Base-by-base conservation (phyloP, 2,888 invertebrate species). In the Epinotia nisella region DNA sequence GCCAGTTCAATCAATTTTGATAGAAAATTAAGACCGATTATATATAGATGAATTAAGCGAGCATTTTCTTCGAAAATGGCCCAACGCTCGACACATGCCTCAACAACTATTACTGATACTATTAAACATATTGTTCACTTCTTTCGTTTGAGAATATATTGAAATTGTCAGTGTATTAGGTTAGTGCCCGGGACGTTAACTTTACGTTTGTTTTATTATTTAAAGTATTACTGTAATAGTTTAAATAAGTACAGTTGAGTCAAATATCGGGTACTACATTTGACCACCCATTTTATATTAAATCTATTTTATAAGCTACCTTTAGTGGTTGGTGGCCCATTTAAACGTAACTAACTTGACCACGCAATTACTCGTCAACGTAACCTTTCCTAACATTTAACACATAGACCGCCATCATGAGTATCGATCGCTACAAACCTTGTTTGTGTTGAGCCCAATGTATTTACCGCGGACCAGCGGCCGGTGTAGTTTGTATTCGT, bases 371-470 rank as follows among this genome's bases (percentile, higher is more conserved):
- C 45, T 5, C 15, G 15, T 15, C 45, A 29, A 29, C 29, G 45
- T 45, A 4, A 45, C 45, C 45, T 45, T 45, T 45, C 45, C 45
- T 45, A 45, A 45, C 15, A 15, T 45, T 29, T 15, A 24, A 56
- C 24, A 15, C 56, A 15, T 24, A 55, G 21, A 65, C 64, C 70
- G 51, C 45, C 45, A 3, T 24, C 21, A 29, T 1, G 29, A 24
- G 59, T 65, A 66, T 66, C 60, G 71, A 71, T 71, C 35, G 7
- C 29, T 15, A n/a, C 59, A 41, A 49, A 17, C 58, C 49, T n/a
- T 66, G 66, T 71, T 66, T 72, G 72, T 53, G 61, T 67, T 72
- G 21, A 21, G 21, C 11, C 62, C 29, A 56, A 39, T 62, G 56
- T 68, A 56, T 62, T 56, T 19, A 45, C 61, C 61, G 17, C 55